Evolutionary conservation across 2,888 invertebrate species (phyloP), one percentile per base, ranked within the genome.

Genomic region (Tetropium fuscum): DNA sequence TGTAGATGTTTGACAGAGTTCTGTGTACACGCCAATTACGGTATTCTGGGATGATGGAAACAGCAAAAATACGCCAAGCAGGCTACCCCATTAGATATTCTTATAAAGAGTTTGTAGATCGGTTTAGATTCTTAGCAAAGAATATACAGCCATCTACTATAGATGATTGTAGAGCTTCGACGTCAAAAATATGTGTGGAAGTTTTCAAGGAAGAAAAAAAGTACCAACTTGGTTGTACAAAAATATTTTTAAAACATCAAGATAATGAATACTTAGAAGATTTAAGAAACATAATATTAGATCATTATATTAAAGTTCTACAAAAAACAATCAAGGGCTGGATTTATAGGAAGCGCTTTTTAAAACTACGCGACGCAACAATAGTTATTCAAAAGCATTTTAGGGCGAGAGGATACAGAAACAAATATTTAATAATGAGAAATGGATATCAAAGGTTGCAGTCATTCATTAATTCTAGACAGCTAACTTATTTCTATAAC

Each of bases 1-100:
- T 83, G 8, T 78, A 96, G 95, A 80, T 90, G 55, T 95, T 98
- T 77, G 97, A 98, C 79, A 87, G 92, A 70, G 87, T 87, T 41
- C 83, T 98, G 18, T 97, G 97, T 76, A 92, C 94, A 53, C 90
- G 95, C 8, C 98, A 98, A 80, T 81, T 98, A 30, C 86, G 97
- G 49, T 98, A 98, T 79, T 96, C 96, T 0, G 98, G 98, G 43
- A 92, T 98, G 90, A 96, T 97, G 95, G 98, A 98, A 81, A 98
- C 98, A 0, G 97, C 97, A 8, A 90, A 93, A 76, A 97, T 98
- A 74, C 87, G 97, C 55, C 88, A 94, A 75, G 94, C 95, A 8
- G 98, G 98, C 0, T 98, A 94, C 80, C 97, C 98, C 0, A 95
- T 98, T 71, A 87, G 98, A 4, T 94, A 96, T 80, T 87, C 88